A percentile compares a stretch with the other conserved stretches of the same genome.
phyloP scores from a whole-genome alignment of 1,140 invertebrate genomes.

The Forficula auricularia region DNA sequence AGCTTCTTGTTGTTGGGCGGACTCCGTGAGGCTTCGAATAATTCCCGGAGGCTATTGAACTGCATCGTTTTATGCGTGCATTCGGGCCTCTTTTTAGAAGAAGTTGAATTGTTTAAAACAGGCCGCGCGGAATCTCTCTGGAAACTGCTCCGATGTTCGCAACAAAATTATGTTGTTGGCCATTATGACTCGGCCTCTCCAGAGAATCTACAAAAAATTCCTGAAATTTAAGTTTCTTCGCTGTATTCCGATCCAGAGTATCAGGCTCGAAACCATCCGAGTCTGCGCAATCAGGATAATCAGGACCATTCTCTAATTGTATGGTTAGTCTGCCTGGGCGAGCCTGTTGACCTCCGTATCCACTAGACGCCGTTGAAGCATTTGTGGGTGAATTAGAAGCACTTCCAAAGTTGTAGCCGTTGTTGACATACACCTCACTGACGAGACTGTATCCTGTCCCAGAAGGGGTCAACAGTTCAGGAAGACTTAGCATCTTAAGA shows the following conservation, averaged over 20 bases:
- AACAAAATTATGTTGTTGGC: conserved; percentile 29
- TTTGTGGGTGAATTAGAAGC: conserved; percentile 35
- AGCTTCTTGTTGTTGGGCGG: too few species aligned
- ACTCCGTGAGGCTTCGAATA: conserved; percentile 36
- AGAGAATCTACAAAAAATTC: conserved; percentile 31
- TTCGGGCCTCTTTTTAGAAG: conserved; percentile 10
- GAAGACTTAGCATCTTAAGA: conserved; percentile 25
- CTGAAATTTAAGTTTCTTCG: conserved; percentile 23
- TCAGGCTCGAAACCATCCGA: conserved; percentile 66
- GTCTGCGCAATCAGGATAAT: conserved; percentile 31
- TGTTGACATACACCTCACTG: conserved; percentile 60
- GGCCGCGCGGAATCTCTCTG: conserved; percentile 25
- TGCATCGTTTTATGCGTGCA: conserved; percentile 19
- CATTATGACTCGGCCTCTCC: conserved; percentile 29
- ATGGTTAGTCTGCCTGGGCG: conserved; percentile 38
- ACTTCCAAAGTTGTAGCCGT: conserved; percentile 48
- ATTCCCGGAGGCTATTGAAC: conserved; percentile 49
- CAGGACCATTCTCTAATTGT: conserved; percentile 38
- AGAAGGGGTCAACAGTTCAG: conserved; percentile 27
- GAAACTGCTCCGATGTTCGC: conserved; percentile 40
- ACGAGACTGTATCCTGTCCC: conserved; percentile 43
- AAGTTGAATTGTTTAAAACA: conserved; percentile 2
- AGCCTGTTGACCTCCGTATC: conserved; percentile 10
- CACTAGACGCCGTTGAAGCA: conserved; percentile 40
- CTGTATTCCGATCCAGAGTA: conserved; percentile 62